These are phyloP conservation scores for Morinoia aosen DNA, from an alignment of 2,888 invertebrate species.

Conservation along the genomic window DNA sequence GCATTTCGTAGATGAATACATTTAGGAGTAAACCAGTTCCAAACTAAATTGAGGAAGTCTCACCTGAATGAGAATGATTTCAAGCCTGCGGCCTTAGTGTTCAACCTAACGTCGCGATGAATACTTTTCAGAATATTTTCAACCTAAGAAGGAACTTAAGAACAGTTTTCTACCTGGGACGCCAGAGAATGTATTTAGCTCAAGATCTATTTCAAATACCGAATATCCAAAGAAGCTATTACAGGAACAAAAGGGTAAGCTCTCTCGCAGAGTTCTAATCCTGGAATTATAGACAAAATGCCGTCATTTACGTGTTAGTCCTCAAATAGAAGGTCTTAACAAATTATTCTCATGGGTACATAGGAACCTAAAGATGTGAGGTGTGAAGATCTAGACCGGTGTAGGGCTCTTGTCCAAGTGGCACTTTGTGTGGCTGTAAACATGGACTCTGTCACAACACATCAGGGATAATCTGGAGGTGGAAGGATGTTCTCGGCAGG, in stretches of 20 bases:
- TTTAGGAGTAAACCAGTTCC: background rate
- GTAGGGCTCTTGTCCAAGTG: constrained; percentile 45
- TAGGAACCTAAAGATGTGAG: constrained; percentile 16
- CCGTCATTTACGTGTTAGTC: background rate
- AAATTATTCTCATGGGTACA: constrained; percentile 49
- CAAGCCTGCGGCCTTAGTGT: background rate
- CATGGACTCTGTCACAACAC: constrained; percentile 51
- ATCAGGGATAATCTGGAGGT: constrained; percentile 47
- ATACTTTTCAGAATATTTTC: background rate
- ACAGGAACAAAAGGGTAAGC: background rate
- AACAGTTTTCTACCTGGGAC: background rate
- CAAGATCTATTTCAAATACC: background rate
- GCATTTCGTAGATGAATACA: background rate
- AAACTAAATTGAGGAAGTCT: background rate
- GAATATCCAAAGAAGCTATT: background rate
- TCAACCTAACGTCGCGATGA: background rate
- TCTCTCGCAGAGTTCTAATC: background rate
- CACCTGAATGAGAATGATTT: background rate
- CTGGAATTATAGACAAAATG: background rate
- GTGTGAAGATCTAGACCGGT: constrained; percentile 44
- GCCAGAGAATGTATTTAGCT: background rate
- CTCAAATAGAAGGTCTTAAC: constrained; percentile 14
- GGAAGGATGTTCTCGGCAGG: constrained; percentile 49
- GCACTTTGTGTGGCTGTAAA: constrained; percentile 48
- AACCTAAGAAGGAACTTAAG: background rate